A percentile compares a stretch with the other conserved stretches of the same genome.
Evolutionary conservation across 2,888 invertebrate species (phyloP).

Genomic region (Colletes collaris): DNA sequence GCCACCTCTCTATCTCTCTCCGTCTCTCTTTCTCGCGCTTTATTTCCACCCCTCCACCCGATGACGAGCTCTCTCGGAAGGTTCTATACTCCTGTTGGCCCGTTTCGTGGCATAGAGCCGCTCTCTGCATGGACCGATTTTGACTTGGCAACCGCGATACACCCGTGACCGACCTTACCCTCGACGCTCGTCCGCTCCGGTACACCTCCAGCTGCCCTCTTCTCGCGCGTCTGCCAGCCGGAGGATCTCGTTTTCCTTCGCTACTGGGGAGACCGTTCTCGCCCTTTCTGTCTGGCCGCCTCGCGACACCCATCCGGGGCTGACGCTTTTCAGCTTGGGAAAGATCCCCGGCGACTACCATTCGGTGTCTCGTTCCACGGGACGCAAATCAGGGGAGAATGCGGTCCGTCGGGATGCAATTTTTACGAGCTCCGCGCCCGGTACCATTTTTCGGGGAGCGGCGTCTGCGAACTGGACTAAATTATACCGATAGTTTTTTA

Average conservation of each 20-base stretch:
- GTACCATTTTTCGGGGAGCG: too few relatives aligned
- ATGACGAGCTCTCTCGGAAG: slow-evolving; percentile 5
- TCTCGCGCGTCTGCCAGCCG: slow-evolving; percentile 9
- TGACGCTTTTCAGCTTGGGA: too few relatives aligned
- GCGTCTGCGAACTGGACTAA: too few relatives aligned
- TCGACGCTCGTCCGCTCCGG: slow-evolving; percentile 8
- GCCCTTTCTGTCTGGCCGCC: too few relatives aligned
- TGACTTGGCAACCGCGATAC: slow-evolving; percentile 64
- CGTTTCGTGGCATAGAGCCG: slow-evolving; percentile 40
- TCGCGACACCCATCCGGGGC: too few relatives aligned
- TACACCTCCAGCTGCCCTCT: slow-evolving; percentile 23
- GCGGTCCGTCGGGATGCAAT: too few relatives aligned
- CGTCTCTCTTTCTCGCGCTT: slow-evolving; percentile 41
- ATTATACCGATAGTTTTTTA: too few relatives aligned
- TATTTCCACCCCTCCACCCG: slow-evolving; percentile 36
- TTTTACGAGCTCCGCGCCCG: too few relatives aligned
- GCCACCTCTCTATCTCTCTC: slow-evolving; percentile 47
- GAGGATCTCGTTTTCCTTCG: slow-evolving; percentile 34
- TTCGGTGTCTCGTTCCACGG: too few relatives aligned
- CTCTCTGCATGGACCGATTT: slow-evolving; percentile 58
- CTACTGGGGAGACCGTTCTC: background rate
- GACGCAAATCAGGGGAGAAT: too few relatives aligned
- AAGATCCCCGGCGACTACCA: too few relatives aligned
- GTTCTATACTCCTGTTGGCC: slow-evolving; percentile 17
- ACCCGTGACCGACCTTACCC: slow-evolving; percentile 64